Percentiles rank a stretch among this genome's conserved stretches.
phyloP scores from a whole-genome alignment of 2,888 invertebrate species.

The Apodemia duryi region DNA sequence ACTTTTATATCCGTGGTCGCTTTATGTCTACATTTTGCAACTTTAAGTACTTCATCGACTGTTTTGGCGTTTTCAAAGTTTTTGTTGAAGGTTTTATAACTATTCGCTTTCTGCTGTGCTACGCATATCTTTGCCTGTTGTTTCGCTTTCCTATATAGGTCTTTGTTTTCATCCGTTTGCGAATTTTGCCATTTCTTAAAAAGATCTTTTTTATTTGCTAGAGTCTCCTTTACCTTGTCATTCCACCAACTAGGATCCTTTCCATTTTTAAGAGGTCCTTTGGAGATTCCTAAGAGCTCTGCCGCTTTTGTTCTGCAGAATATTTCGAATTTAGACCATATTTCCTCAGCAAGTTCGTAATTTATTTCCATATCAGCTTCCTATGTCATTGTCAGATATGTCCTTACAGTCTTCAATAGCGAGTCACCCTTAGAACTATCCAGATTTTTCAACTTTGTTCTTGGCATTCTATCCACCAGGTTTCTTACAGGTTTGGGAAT shows the following conservation, averaged over 20 bases:
- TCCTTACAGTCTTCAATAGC: no score
- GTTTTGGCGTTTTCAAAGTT: conserved; percentile 1
- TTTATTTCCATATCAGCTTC: no score
- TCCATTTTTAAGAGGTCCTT: conserved; percentile 1
- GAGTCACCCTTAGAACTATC: no score
- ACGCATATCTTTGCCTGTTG: background rate
- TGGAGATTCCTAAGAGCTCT: background rate
- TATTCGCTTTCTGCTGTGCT: background rate
- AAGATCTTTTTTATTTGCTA: background rate
- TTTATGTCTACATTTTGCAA: background rate
- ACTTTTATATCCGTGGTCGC: conserved; percentile 7
- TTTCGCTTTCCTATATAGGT: background rate
- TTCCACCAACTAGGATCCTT: conserved; percentile 7
- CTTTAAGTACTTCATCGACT: conserved; percentile 3
- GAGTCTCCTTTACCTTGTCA: background rate
- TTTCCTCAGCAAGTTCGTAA: background rate
- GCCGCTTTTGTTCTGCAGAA: background rate
- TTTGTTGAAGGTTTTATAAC: background rate
- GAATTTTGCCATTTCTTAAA: conserved; percentile 7
- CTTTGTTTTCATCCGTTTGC: background rate
- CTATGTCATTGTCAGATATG: no score
- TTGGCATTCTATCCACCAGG: background rate
- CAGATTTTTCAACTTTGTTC: background rate
- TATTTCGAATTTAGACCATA: background rate
- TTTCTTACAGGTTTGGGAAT: background rate